A percentile compares a stretch with the other conserved stretches of the same genome.
phyloP scores from a whole-genome alignment of 2,888 invertebrate genomes.

The Drosophila lutescens region DNA sequence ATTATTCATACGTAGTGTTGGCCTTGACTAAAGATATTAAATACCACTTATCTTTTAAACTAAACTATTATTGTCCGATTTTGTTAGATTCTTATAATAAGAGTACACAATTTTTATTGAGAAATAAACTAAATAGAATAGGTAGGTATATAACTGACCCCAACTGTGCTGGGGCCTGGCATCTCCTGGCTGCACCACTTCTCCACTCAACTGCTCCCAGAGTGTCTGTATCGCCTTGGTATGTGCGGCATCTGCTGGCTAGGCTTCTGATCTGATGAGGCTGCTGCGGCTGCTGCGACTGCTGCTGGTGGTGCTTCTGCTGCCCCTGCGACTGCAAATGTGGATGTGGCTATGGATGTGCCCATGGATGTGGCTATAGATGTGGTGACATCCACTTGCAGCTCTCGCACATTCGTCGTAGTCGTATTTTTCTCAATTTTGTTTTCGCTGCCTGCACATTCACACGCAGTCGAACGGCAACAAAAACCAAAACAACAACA shows the following conservation, averaged over 20 bases:
- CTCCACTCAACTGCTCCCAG: constrained; percentile 58
- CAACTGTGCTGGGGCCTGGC: constrained; percentile 10
- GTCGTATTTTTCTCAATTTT: constrained; percentile 59
- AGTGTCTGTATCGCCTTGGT: constrained; percentile 78
- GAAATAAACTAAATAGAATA: too few relatives aligned
- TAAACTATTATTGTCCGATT: too few relatives aligned
- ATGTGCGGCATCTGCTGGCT: constrained; percentile 76
- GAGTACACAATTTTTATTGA: too few relatives aligned
- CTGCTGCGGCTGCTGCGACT: constrained; percentile 25
- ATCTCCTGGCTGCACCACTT: constrained; percentile 33
- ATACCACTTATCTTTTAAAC: too few relatives aligned
- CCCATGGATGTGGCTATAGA: constrained; percentile 44
- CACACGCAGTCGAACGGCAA: constrained; percentile 53
- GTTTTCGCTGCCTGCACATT: constrained; percentile 62
- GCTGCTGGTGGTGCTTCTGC: constrained; percentile 24
- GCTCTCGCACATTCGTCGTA: constrained; percentile 70
- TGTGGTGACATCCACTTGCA: constrained; percentile 77
- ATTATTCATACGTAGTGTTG: constrained; percentile 3
- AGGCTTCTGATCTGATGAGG: constrained; percentile 68
- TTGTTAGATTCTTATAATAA: too few relatives aligned
- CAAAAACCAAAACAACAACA: constrained; percentile 40
- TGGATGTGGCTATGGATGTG: constrained; percentile 15
- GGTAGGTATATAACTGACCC: neutral
- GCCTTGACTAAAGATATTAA: neutral
- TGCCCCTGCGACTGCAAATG: constrained; percentile 23